Percentiles rank a stretch among this genome's conserved stretches.
These are phyloP conservation scores for Subacronicta megacephala DNA, from an alignment of 2,888 invertebrate genomes.

Conservation along the genomic window DNA sequence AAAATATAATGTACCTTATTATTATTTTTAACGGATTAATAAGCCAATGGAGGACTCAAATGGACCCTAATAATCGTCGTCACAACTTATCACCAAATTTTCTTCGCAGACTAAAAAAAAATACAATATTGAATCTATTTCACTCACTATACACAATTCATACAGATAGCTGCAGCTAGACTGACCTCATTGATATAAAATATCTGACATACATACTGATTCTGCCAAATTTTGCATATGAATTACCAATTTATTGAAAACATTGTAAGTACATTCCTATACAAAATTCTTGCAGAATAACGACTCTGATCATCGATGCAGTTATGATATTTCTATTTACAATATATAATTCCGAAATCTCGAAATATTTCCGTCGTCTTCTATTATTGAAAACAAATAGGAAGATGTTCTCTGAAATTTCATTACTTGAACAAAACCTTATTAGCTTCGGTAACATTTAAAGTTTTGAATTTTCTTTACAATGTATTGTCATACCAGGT, in stretches of 20 bases:
- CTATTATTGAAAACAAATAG: slow-evolving; percentile 30
- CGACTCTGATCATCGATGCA: slow-evolving; percentile 13
- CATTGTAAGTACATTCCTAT: slow-evolving; percentile 19
- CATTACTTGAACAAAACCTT: neutral
- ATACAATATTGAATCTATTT: neutral
- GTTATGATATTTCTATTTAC: slow-evolving; percentile 38
- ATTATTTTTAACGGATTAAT: no score
- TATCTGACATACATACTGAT: slow-evolving; percentile 4
- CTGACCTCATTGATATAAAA: slow-evolving; percentile 13
- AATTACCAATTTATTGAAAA: slow-evolving; percentile 13
- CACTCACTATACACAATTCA: slow-evolving; percentile 1
- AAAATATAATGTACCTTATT: no score
- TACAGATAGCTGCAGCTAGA: slow-evolving; percentile 35
- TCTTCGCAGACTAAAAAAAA: slow-evolving; percentile 8
- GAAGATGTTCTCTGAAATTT: slow-evolving; percentile 14
- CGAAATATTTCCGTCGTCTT: slow-evolving; percentile 18
- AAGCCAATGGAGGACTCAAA: neutral
- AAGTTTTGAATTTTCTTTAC: slow-evolving; percentile 14
- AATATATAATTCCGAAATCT: slow-evolving; percentile 16
- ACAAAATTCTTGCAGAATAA: slow-evolving; percentile 22
- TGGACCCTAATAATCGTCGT: no score
- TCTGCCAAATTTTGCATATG: slow-evolving; percentile 19
- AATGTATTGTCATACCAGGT: slow-evolving; percentile 26
- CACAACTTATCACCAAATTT: slow-evolving; percentile 4
- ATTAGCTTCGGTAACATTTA: slow-evolving; percentile 8